Conservation (phyloP, 2,888 invertebrate genomes). For the Isoperla grammatica region DNA sequence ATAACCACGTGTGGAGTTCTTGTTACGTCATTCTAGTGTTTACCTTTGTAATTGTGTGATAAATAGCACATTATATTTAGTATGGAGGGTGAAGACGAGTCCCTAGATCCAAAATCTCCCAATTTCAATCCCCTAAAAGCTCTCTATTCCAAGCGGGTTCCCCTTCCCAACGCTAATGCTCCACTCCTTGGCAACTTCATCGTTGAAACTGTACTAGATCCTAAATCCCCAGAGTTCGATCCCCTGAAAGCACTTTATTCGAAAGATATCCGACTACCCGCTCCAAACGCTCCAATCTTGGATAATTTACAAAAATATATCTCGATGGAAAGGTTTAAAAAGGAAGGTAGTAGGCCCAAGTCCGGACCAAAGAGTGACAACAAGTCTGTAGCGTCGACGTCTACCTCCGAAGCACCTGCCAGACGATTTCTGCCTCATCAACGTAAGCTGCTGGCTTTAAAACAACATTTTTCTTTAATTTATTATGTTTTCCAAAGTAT, state of each 20-base stretch:
- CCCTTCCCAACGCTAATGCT: background rate
- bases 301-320: constrained; percentile 63
- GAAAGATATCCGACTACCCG: constrained; percentile 49
- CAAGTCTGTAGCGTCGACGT: background rate
- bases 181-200: background rate
- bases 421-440: constrained; percentile 49
- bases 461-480: too few species aligned
- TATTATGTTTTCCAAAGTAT: background rate
- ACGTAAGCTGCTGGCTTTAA: constrained; percentile 40
- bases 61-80: background rate
- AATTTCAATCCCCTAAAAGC: constrained; percentile 7
- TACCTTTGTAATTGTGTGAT: too few species aligned
- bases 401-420: constrained; percentile 19
- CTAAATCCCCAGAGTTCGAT: constrained; percentile 56
- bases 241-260: constrained; percentile 64
- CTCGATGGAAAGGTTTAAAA: background rate
- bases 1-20: background rate
- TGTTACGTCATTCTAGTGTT: background rate
- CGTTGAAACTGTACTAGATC: constrained; percentile 42
- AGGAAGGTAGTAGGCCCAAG: constrained; percentile 33
- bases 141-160: background rate
- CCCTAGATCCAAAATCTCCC: background rate
- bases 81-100: constrained; percentile 4
- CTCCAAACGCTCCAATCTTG: constrained; percentile 53
- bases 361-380: constrained; percentile 14